These are phyloP conservation scores for Stenoptilia bipunctidactyla DNA, from an alignment of 2,888 invertebrate genomes.

Conservation along the genomic window DNA sequence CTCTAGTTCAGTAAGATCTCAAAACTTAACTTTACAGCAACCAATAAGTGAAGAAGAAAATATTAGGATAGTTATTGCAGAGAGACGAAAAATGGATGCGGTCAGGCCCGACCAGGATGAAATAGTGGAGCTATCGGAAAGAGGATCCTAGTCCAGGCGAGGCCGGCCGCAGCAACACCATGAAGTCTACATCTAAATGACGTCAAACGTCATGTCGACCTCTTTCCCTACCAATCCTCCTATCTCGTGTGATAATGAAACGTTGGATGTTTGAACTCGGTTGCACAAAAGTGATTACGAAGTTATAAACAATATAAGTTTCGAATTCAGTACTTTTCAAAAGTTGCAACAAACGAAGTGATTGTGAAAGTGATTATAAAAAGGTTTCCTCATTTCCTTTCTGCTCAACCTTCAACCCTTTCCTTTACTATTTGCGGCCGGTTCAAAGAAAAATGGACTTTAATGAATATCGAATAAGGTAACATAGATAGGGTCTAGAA, in stretches of 20 bases:
- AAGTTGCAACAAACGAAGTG: constrained; percentile 31
- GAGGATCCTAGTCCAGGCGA: constrained; percentile 65
- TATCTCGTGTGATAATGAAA: constrained; percentile 36
- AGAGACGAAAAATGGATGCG: constrained; percentile 71
- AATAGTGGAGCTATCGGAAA: constrained; percentile 50
- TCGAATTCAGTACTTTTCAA: constrained; percentile 27
- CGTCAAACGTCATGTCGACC: constrained; percentile 19
- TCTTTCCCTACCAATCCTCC: constrained; percentile 20
- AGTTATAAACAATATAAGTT: constrained; percentile 23
- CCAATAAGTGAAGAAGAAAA: constrained; percentile 60
- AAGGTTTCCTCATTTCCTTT: constrained; percentile 6
- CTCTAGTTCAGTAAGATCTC: constrained; percentile 28
- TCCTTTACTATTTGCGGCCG: constrained; percentile 54
- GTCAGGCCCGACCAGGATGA: constrained; percentile 43
- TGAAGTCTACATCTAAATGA: constrained; percentile 60
- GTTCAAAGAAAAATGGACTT: constrained; percentile 58
- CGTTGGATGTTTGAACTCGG: constrained; percentile 50
- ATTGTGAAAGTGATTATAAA: constrained; percentile 15
- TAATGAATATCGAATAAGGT: constrained; percentile 43
- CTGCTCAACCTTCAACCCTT: constrained; percentile 26
- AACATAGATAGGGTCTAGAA: constrained; percentile 59
- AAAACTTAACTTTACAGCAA: constrained; percentile 25
- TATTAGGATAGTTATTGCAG: constrained; percentile 73
- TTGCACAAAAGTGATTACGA: constrained; percentile 41
- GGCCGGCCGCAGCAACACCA: constrained; percentile 66